Percentiles rank a stretch among this genome's conserved stretches.
These are phyloP conservation scores for Myathropa florea DNA, from an alignment of 2,888 invertebrate genomes.

Conservation along the genomic window DNA sequence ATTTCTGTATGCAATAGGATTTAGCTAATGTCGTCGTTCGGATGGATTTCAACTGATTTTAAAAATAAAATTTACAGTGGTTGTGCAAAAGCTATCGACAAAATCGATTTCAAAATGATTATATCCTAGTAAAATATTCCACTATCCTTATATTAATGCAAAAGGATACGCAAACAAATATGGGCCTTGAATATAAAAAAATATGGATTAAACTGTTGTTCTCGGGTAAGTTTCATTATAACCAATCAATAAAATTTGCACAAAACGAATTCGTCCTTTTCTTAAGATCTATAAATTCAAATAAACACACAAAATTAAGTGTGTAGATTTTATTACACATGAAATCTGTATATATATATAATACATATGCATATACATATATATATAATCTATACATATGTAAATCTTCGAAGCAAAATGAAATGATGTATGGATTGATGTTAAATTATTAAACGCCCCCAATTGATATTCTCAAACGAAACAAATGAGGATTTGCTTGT, in stretches of 20 bases:
- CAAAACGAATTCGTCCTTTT: not conserved
- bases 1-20: constrained; percentile 21
- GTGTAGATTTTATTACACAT: too few species aligned
- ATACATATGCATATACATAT: not conserved
- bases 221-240: constrained; percentile 36
- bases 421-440: not conserved
- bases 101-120: constrained; percentile 56
- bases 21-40: constrained; percentile 21
- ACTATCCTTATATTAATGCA: constrained; percentile 37
- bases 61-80: constrained; percentile 39
- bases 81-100: constrained; percentile 50
- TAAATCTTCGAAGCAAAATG: too few species aligned
- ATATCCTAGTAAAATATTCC: constrained; percentile 59
- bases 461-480: not conserved
- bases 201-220: constrained; percentile 65
- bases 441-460: not conserved
- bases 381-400: not conserved
- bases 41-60: constrained; percentile 15
- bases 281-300: too few species aligned
- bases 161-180: constrained; percentile 63
- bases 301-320: too few species aligned
- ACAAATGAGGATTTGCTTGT: too few species aligned
- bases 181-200: constrained; percentile 68
- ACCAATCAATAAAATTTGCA: not conserved
- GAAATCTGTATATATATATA: too few species aligned